Conservation (phyloP, 2,888 invertebrate species). For the Troides aeacus region DNA sequence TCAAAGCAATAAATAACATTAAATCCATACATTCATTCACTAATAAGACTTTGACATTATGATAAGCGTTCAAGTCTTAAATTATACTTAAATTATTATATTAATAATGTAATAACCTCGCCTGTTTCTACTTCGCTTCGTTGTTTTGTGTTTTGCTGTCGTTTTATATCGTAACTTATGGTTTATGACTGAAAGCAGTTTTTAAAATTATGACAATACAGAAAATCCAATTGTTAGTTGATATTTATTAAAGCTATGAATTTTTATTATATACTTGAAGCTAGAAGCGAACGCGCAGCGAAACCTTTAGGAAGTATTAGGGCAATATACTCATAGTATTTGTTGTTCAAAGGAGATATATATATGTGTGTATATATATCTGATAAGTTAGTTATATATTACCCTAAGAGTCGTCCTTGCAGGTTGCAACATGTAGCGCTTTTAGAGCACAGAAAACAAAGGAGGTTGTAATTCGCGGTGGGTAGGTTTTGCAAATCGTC, state of each 20-base stretch:
- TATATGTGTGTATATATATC: not conserved
- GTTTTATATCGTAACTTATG: no score
- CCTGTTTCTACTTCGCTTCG: not conserved
- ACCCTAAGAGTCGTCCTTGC: constrained; percentile 27
- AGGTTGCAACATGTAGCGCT: constrained; percentile 37
- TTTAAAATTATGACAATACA: not conserved
- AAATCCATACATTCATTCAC: constrained; percentile 22
- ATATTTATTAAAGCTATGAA: constrained; percentile 11
- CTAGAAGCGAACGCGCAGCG: constrained; percentile 8
- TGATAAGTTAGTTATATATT: constrained; percentile 7
- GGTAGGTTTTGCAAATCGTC: constrained; percentile 57
- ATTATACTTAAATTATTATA: constrained; percentile 4
- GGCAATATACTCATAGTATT: constrained; percentile 6
- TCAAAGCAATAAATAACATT: constrained; percentile 26
- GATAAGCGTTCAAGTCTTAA: not conserved
- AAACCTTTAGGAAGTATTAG: constrained; percentile 21
- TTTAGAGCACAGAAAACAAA: constrained; percentile 41
- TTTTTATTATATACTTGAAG: constrained; percentile 2
- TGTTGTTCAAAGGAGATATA: not conserved
- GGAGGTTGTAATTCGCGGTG: constrained; percentile 43
- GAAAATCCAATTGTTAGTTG: constrained; percentile 3
- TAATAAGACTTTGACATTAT: constrained; percentile 10
- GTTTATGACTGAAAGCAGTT: not conserved
- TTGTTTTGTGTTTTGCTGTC: not conserved
- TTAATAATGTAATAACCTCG: not conserved